phyloP scores from a whole-genome alignment of 2,113 vertebrate genomes.

The Pithys albifrons region DNA sequence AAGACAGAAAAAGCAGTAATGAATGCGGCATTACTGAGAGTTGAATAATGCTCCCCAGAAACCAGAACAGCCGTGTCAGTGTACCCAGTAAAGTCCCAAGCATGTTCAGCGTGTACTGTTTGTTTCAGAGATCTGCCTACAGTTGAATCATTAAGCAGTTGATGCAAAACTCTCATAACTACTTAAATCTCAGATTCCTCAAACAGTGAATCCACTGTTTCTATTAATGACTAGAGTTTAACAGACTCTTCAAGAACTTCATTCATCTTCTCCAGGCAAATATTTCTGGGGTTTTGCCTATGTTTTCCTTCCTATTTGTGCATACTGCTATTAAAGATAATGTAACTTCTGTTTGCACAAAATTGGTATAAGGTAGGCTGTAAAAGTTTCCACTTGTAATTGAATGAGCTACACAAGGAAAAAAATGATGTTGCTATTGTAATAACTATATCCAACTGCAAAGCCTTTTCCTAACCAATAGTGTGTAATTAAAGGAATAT shows the following conservation, averaged over 20 bases:
- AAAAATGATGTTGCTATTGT: neutral
- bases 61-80: neutral
- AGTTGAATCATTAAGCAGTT: neutral
- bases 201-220: neutral
- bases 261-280: neutral
- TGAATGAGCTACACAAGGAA: neutral
- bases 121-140: neutral
- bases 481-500: neutral
- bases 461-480: neutral
- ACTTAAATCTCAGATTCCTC: neutral
- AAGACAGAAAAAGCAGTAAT: neutral
- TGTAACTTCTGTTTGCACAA: neutral
- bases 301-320: neutral
- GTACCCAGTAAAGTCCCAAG: neutral
- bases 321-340: neutral
- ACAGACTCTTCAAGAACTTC: neutral
- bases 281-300: neutral
- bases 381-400: neutral
- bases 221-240: neutral
- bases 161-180: neutral
- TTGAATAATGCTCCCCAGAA: neutral
- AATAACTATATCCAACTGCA: neutral
- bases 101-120: rapidly evolving
- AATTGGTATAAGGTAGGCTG: rapidly evolving
- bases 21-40: neutral